These are phyloP conservation scores for Diorhabda sublineata DNA, from an alignment of 1,140 invertebrate genomes.

Conservation along the genomic window DNA sequence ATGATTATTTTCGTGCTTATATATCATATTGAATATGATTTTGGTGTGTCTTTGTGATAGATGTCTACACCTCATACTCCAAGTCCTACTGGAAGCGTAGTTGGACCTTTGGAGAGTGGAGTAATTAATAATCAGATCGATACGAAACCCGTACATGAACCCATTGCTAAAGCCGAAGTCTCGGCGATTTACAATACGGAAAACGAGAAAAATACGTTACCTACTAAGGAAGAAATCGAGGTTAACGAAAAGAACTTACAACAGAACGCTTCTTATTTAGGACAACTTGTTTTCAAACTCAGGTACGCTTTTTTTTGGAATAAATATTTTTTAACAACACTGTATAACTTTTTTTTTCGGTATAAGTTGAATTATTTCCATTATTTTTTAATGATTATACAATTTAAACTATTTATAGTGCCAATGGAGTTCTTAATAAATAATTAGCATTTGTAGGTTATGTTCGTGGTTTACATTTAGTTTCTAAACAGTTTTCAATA, in stretches of 20 bases:
- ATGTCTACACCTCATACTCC: constrained; percentile 43
- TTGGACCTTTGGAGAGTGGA: constrained; percentile 44
- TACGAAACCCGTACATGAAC: constrained; percentile 46
- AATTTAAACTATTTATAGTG: too few species aligned
- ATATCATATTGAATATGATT: too few species aligned
- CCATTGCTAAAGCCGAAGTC: constrained; percentile 45
- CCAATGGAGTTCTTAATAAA: too few species aligned
- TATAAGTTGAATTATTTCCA: too few species aligned
- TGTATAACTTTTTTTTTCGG: too few species aligned
- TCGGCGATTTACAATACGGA: constrained; percentile 46
- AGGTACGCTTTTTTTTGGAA: constrained; percentile 49
- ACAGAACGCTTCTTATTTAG: constrained; percentile 61
- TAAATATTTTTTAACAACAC: too few species aligned
- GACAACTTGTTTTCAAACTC: constrained; percentile 81
- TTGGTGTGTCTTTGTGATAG: constrained; percentile 25
- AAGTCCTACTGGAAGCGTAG: constrained; percentile 42
- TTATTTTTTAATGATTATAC: too few species aligned
- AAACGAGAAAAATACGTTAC: constrained; percentile 47
- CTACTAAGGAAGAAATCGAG: constrained; percentile 59
- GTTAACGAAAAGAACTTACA: constrained; percentile 59
- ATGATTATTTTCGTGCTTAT: too few species aligned
- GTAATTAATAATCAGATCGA: constrained; percentile 36
- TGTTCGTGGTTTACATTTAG: too few species aligned
- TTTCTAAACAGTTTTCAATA: too few species aligned
- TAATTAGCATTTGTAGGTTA: too few species aligned